Evolutionary conservation across 1,140 invertebrate genomes (phyloP).

Genomic region (Anastrepha obliqua): DNA sequence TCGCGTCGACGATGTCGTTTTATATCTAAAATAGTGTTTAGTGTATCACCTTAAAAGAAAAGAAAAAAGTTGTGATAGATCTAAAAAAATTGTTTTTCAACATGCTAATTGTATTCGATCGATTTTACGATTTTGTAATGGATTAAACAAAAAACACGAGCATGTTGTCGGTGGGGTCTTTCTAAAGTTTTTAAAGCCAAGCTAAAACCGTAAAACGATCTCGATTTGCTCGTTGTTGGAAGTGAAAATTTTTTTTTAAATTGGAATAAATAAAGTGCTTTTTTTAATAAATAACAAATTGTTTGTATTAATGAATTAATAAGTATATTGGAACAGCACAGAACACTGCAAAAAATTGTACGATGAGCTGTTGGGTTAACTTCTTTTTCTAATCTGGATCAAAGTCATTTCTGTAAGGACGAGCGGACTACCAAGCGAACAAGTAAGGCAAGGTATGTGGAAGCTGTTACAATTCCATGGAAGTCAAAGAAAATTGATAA

Average conservation of each 20-base stretch:
- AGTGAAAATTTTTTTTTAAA: background rate
- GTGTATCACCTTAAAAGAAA: background rate
- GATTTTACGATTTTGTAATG: slow-evolving; percentile 4
- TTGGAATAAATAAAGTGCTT: slow-evolving; percentile 38
- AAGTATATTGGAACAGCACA: background rate
- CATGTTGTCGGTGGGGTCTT: background rate
- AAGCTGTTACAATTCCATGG: too few species aligned
- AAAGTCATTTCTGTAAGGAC: too few species aligned
- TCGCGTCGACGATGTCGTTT: slow-evolving; percentile 23
- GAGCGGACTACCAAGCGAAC: too few species aligned
- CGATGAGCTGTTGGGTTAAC: too few species aligned
- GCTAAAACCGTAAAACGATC: background rate
- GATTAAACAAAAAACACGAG: background rate
- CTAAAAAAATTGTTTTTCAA: slow-evolving; percentile 22
- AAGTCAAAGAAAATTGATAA: too few species aligned
- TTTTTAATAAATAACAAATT: slow-evolving; percentile 9
- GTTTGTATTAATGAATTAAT: background rate
- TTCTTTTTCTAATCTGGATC: too few species aligned
- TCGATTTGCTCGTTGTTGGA: slow-evolving; percentile 37
- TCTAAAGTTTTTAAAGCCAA: background rate
- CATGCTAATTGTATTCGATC: slow-evolving; percentile 6
- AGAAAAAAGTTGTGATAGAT: slow-evolving; percentile 52
- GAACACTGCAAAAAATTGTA: too few species aligned
- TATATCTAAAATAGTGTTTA: slow-evolving; percentile 20
- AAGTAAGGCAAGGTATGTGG: too few species aligned